A percentile compares a stretch with the other conserved stretches of the same genome.
These are phyloP conservation scores for Somateria mollissima DNA, from an alignment of 2,797 vertebrate species.

Conservation along the genomic window DNA sequence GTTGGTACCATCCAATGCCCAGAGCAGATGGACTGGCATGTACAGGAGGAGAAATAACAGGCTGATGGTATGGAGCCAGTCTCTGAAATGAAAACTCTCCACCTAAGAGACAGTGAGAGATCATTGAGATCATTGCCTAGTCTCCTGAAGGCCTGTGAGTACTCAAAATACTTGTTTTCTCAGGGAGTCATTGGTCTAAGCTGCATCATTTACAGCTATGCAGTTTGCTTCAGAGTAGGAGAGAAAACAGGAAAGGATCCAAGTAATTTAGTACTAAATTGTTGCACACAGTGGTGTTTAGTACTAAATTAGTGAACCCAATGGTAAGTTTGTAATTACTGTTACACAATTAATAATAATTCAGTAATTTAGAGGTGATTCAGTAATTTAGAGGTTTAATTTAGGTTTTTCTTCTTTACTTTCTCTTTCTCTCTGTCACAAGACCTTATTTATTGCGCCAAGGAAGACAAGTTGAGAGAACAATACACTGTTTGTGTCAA, in stretches of 20 bases:
- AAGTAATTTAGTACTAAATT: neutral
- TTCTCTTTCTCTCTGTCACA: neutral
- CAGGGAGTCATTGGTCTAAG: neutral
- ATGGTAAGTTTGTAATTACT: neutral
- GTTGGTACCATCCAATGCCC: neutral
- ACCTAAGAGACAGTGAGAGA: neutral
- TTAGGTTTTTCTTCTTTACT: neutral
- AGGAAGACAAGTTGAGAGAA: neutral
- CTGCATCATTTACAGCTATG: neutral
- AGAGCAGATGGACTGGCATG: neutral
- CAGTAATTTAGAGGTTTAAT: neutral
- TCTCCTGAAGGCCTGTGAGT: neutral
- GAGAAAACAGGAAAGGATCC: neutral
- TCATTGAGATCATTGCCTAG: neutral
- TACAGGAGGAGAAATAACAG: neutral
- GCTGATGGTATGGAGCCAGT: neutral
- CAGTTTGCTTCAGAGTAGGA: neutral
- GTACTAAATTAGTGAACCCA: neutral
- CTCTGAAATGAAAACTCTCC: neutral
- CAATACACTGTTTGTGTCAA: neutral
- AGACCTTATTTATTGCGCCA: neutral
- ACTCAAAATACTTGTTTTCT: neutral
- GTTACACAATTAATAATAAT: neutral
- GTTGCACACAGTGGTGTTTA: neutral
- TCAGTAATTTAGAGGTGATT: neutral